Evolutionary conservation across 1,140 invertebrate species (phyloP), one percentile per base, ranked within the genome.

Genomic region (Euura lappo): DNA sequence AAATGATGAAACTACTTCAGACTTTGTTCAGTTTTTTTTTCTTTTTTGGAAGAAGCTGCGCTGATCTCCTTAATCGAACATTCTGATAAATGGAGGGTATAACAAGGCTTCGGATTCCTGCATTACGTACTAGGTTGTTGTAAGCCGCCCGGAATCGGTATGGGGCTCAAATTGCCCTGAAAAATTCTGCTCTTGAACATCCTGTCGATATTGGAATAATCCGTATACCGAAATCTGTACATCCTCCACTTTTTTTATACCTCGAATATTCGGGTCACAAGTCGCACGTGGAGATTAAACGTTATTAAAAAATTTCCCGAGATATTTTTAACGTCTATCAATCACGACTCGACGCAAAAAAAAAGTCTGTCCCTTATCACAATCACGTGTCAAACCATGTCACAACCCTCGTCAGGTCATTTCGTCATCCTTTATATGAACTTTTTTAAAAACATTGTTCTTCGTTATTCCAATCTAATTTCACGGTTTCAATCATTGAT

Each of bases 181-280:
- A 84, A 85, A 64, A 85, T 83, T 72, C 84, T 79, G 79, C 84
- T 85, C 76, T 84, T 84, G 79, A 84, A 84, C 83, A 85, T 85
- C 77, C 65, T 83, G 77, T 76, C 77, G 72, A 78, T 79, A 68
- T 72, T 76, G 64, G 67, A 75, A 74, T 76, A 76, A 72, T 83
- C 72, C 65, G 76, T 79, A 44, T 78, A 83, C 67, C 74, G 74
- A 70, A 60, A 6, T 60, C 51, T 60, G 13, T 77, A 75, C 75
- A 80, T 79, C 69, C 71, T 71, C n/a, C 42, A 60, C 46, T 65
- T 45, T 28, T 46, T 70, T 46, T 28, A 28, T 28, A 28, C 28
- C 28, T 1, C 28, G 28, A 28, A 28, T 28, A 28, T 28, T 28
- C 28, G 28, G 28, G 28, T 28, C 28, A 28, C 28, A 28, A 28